phyloP scores from a whole-genome alignment of 2,888 invertebrate genomes.

The Neoitamus cyanurus region DNA sequence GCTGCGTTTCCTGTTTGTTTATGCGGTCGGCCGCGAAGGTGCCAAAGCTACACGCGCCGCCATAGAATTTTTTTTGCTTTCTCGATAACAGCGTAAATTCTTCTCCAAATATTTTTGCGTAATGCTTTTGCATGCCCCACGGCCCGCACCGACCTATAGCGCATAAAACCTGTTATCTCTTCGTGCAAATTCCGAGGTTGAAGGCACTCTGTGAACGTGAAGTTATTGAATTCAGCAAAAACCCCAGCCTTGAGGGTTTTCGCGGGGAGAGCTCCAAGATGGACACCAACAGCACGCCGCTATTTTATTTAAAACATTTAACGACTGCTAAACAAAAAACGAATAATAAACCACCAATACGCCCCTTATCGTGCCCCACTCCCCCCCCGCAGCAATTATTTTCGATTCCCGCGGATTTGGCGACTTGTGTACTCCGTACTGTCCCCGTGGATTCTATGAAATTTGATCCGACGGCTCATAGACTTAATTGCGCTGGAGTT shows the following conservation, averaged over 20 bases:
- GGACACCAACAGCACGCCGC: not conserved
- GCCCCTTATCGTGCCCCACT: not conserved
- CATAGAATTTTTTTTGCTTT: not conserved
- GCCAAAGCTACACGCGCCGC: not conserved
- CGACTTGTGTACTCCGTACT: not conserved
- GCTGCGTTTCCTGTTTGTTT: not conserved
- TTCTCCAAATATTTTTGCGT: not conserved
- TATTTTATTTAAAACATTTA: not conserved
- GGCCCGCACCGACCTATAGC: not conserved
- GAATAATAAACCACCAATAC: not conserved
- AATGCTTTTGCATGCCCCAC: not conserved
- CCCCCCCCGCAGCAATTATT: not conserved
- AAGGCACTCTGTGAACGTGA: not conserved
- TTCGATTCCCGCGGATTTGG: not conserved
- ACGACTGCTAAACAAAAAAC: not conserved
- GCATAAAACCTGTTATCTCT: not conserved
- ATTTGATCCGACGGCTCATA: not conserved
- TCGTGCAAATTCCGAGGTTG: not conserved
- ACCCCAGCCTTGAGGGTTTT: not conserved
- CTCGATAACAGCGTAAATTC: not conserved
- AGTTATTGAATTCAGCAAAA: not conserved
- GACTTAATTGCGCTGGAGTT: not conserved
- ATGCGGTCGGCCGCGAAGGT: not conserved
- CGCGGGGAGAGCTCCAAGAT: not conserved
- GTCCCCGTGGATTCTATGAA: not conserved